A percentile compares a stretch with the other conserved stretches of the same genome.
phyloP scores from a whole-genome alignment of 2,888 invertebrate genomes.

The Pollenia labialis region DNA sequence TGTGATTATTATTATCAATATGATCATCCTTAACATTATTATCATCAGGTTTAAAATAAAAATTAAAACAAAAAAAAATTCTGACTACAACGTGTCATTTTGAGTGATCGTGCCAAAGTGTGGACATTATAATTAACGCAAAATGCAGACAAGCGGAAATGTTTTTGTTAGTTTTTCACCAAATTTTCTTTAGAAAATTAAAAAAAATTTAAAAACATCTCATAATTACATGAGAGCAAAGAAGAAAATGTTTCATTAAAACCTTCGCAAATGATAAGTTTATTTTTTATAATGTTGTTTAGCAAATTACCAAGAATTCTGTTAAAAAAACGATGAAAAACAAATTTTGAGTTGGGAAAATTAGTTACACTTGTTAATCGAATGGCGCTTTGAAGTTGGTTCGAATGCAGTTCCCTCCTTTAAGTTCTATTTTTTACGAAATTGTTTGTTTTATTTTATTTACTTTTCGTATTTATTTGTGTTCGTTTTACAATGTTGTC shows the following conservation, averaged over 20 bases:
- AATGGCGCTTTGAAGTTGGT: slow-evolving; percentile 66
- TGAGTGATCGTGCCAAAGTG: slow-evolving; percentile 79
- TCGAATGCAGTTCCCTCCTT: slow-evolving; percentile 1
- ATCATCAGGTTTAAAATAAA: slow-evolving; percentile 4
- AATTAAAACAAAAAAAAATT: background rate
- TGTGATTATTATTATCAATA: slow-evolving; percentile 37
- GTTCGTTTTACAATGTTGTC: slow-evolving; percentile 59
- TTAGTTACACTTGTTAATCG: slow-evolving; percentile 72
- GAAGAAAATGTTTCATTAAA: background rate
- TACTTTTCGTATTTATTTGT: slow-evolving; percentile 17
- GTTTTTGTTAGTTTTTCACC: slow-evolving; percentile 61
- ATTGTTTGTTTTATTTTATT: slow-evolving; percentile 25
- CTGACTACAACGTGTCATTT: slow-evolving; percentile 75
- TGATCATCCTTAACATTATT: slow-evolving; percentile 13
- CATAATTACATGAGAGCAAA: slow-evolving; percentile 32
- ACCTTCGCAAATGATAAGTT: slow-evolving; percentile 40
- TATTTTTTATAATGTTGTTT: slow-evolving; percentile 27
- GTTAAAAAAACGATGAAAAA: slow-evolving; percentile 8
- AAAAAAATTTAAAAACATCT: slow-evolving; percentile 5
- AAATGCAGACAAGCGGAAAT: slow-evolving; percentile 74
- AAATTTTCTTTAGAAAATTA: slow-evolving; percentile 37
- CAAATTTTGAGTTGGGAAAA: slow-evolving; percentile 42
- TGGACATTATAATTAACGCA: slow-evolving; percentile 81
- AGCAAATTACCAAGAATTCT: slow-evolving; percentile 15
- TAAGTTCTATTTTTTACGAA: background rate